Conservation (phyloP, 2,797 vertebrate genomes). For the Lacerta viridis region DNA sequence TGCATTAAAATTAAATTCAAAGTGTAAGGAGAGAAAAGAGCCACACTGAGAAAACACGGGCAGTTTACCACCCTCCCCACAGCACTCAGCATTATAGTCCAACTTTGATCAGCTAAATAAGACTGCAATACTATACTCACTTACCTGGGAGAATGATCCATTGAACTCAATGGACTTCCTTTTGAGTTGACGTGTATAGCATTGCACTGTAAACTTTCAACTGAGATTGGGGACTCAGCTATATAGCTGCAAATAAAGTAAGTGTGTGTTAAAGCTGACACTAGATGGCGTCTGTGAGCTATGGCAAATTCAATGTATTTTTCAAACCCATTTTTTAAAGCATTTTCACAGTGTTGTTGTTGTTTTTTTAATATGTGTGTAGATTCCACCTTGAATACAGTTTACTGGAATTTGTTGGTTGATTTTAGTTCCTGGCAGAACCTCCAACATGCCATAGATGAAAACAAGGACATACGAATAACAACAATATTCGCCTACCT, state of each 20-base stretch:
- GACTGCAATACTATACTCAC: background rate
- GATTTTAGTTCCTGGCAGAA: background rate
- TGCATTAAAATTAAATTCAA: background rate
- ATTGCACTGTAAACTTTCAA: background rate
- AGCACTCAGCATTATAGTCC: background rate
- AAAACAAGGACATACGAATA: background rate
- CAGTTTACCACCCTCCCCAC: background rate
- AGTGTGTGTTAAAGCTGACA: too few species aligned
- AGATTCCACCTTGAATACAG: background rate
- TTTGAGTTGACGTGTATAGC: background rate
- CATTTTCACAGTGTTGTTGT: too few species aligned
- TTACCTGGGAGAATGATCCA: background rate
- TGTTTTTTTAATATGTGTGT: too few species aligned
- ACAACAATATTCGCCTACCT: background rate
- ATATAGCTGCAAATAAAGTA: too few species aligned
- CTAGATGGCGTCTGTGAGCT: too few species aligned
- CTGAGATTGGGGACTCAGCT: background rate
- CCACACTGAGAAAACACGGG: background rate
- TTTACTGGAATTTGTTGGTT: conserved; percentile 12
- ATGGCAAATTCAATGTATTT: too few species aligned
- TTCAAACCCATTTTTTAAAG: too few species aligned
- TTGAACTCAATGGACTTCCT: background rate
- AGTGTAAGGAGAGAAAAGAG: background rate
- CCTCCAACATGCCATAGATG: background rate
- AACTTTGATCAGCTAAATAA: conserved; percentile 11